Base-by-base conservation (phyloP, 2,888 invertebrate genomes). In the Platycnemis pennipes region DNA sequence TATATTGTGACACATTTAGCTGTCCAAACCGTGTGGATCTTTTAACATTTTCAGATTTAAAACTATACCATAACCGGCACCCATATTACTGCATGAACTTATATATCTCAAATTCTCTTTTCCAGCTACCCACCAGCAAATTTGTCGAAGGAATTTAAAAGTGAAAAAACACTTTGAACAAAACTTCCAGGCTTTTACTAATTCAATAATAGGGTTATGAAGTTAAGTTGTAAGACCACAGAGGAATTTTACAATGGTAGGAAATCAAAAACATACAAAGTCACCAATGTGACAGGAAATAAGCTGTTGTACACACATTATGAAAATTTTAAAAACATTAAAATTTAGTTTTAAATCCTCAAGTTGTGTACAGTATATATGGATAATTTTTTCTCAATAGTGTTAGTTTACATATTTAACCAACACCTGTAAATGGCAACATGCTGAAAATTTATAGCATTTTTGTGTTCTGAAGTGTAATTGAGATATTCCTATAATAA, bases 391-490 rank as follows among this genome's bases (percentile, higher is more conserved):
- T 77, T 26, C 91, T 91, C 45, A 44, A 69, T 63, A 91, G 91
- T 91, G 91, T 91, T 91, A 91, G 91, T 91, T 53, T 63, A 91
- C 91, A 91, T 63, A 91, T 42, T 91, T 91, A 91, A 91, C 63
- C 63, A 91, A 91, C 91, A 91, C 91, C 91, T 69, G 91, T 69
- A 91, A 42, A 89, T 89, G 89, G 89, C 89, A 89, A 89, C 56
- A 91, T 91, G 44, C 69, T 44, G 44, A 91, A 63, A 91, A 91
- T 56, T 91, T 91, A 91, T 91, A 91, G 91, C 91, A 91, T 69
- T 91, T 91, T 91, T 91, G 91, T 91, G 91, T 91, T 91, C 49
- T 91, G 91, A 91, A 91, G 91, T 91, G 91, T 91, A 63, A 63
- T 91, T 44, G 63, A 91, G 91, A 91, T 91, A 69, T 69, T 91